Conservation (phyloP, 2,888 invertebrate species). For the Emmelina monodactyla region DNA sequence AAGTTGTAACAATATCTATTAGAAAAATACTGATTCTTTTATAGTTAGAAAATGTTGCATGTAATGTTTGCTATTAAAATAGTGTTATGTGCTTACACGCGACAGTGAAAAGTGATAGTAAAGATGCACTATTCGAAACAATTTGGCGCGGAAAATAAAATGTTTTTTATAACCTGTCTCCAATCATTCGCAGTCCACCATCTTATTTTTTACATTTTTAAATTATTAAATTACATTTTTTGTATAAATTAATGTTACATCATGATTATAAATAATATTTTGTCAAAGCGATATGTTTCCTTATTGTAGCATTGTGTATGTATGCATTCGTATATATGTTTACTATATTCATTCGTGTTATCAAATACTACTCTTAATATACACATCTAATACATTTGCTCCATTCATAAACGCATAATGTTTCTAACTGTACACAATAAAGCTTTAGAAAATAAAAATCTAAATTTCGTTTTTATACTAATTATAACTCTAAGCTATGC, state of each 20-base stretch:
- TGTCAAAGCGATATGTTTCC: conserved; percentile 62
- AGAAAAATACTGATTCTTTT: conserved; percentile 47
- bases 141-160: background rate
- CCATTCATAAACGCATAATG: conserved; percentile 47
- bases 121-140: too few relatives aligned
- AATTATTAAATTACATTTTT: conserved; percentile 15
- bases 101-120: background rate
- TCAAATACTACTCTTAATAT: conserved; percentile 60
- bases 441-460: conserved; percentile 61
- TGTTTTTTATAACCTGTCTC: conserved; percentile 3
- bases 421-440: conserved; percentile 55
- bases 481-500: conserved; percentile 54
- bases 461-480: conserved; percentile 45
- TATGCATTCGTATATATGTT: conserved; percentile 35
- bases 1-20: conserved; percentile 18
- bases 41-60: conserved; percentile 32
- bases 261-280: conserved; percentile 30
- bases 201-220: conserved; percentile 8
- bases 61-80: conserved; percentile 1
- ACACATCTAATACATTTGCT: conserved; percentile 49
- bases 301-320: conserved; percentile 58
- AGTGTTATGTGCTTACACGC: background rate
- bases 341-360: conserved; percentile 45
- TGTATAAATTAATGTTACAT: conserved; percentile 30
- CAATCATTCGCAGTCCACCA: conserved; percentile 11